phyloP scores from a whole-genome alignment of 2,888 invertebrate genomes.

The Unio pictorum region DNA sequence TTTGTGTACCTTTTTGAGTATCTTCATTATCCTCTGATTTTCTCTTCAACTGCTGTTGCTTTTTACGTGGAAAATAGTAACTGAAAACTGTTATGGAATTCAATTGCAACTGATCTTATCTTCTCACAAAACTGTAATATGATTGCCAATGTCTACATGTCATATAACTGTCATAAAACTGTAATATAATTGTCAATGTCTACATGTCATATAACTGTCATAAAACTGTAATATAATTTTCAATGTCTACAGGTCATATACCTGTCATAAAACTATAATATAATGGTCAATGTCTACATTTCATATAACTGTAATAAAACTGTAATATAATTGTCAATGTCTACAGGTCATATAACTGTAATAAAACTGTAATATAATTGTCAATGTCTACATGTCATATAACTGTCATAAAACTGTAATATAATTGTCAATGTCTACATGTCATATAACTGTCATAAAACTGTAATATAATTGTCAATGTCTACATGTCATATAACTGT shows the following conservation, averaged over 20 bases:
- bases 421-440: too few species aligned
- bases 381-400: too few species aligned
- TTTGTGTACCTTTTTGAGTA: conserved; percentile 5
- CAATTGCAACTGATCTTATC: background rate
- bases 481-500: too few species aligned
- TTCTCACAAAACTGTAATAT: background rate
- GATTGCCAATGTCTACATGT: background rate
- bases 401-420: too few species aligned
- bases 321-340: too few species aligned
- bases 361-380: too few species aligned
- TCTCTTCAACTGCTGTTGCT: conserved; percentile 43
- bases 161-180: background rate
- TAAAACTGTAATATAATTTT: background rate
- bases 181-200: background rate
- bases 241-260: background rate
- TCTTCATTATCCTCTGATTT: conserved; percentile 4
- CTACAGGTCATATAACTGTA: too few species aligned
- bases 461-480: too few species aligned
- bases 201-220: background rate
- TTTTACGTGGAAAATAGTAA: conserved; percentile 58
- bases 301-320: too few species aligned
- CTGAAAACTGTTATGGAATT: conserved; percentile 26
- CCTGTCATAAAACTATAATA: background rate
- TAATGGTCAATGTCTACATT: background rate
- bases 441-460: too few species aligned